Evolutionary conservation across 2,113 vertebrate species (phyloP), one percentile per base, ranked within the genome.

Genomic region (Prietella phreatophila): DNA sequence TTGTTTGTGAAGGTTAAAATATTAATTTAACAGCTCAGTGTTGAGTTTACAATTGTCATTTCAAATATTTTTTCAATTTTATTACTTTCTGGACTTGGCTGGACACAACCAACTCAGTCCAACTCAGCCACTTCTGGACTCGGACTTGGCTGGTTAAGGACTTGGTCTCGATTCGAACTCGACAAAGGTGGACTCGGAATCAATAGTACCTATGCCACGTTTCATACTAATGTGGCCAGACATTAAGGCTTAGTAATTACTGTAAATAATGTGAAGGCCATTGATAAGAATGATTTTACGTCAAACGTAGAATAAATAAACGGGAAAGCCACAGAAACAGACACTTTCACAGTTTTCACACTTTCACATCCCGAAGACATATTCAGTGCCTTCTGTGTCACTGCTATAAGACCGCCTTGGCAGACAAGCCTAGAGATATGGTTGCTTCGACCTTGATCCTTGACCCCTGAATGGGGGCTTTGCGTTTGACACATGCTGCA

Each of bases 401-500:
- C 53, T n/a, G 82, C 75, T 76, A 5, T 65, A 85, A 42, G 27
- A 71, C 47, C 0, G 58, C 42, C 27, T 65, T 63, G 75, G 67
- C 65, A 87, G 87, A 73, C 58, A 75, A 63, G 60, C 67, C 84
- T 67, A 67, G 83, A 71, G 87, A 82, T 27, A 4, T n/a, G 73
- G 30, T 88, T 61, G 67, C 55, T 39, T 61, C 25, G 56, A 71
- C 33, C 67, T 61, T 86, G 73, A 82, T 75, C 63, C 22, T 75
- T 90, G 86, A 90, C 80, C 87, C 78, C 22, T 39, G 36, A 60
- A 39, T 33, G 25, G 47, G 3, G 69, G 73, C 39, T 73, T 6
- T 67, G 27, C n/a, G 55, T 79, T 84, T 88, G 71, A 90, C 83
- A 80, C 82, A 84, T 80, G 83, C 85, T 85, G 76, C 65, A 60